Evolutionary conservation across 1,140 invertebrate species (phyloP), one percentile per base, ranked within the genome.

Genomic region (Ceratosolen fusciceps): DNA sequence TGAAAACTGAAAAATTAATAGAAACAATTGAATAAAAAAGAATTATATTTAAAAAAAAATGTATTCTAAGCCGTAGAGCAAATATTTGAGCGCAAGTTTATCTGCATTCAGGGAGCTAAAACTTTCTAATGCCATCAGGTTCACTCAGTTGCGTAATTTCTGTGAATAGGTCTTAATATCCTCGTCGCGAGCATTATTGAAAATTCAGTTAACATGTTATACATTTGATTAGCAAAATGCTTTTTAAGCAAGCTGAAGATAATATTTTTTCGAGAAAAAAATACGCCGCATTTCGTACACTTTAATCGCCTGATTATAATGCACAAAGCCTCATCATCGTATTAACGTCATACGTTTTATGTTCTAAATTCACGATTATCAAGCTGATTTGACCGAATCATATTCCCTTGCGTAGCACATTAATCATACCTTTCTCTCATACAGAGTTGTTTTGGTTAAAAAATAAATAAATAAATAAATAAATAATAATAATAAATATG

Each of bases 21-120:
- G 19, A 12, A 43, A 43, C 5, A 43, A 43, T 43, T 7, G 39
- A 5, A 43, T 7, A 5, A 43, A 7, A 43, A 7, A 43, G 5
- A 43, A 7, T 7, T 43, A 43, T 43, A 43, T 43, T 24, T 56
- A 37, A 2, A 34, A 21, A 34, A 16, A 14, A 2, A 21, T 24
- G 34, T 1, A n/a, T 31, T n/a, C n/a, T n/a, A n/a, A n/a, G n/a
- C n/a, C n/a, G 19, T 65, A 16, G 2, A 37, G 60, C 60, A 10
- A n/a, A 5, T n/a, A 37, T 5, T 12, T 21, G 21, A 65, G 16
- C 26, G 3, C 9, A 58, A 58, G 1, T 3, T 31, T 62, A 34
- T 65, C 31, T 34, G 21, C 60, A 65, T 65, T 65, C 31, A n/a
- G 16, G 60, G 34, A 65, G 60, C 19, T 37, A 37, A 65, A 65